Evolutionary conservation across 2,888 invertebrate genomes (phyloP).

Genomic region (Eristalis intricaria): DNA sequence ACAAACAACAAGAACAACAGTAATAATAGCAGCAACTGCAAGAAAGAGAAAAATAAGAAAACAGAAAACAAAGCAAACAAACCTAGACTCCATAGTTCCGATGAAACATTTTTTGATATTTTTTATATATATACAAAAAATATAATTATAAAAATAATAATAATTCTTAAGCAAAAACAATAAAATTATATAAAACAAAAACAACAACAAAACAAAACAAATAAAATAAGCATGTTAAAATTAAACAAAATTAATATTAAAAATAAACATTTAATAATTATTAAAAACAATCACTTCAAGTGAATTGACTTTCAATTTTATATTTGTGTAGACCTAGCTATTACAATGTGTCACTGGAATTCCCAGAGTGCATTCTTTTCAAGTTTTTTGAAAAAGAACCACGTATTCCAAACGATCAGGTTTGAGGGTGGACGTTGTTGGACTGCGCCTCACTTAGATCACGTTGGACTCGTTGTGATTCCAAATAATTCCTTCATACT

Average conservation of each 20-base stretch:
- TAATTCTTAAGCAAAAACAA: constrained; percentile 55
- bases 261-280: constrained; percentile 58
- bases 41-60: constrained; percentile 16
- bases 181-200: constrained; percentile 11
- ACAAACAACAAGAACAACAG: constrained; percentile 20
- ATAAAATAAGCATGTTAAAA: constrained; percentile 69
- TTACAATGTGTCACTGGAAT: background rate
- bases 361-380: background rate
- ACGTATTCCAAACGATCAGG: too few species aligned
- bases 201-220: constrained; percentile 32
- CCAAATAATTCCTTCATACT: too few species aligned
- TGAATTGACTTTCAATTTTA: background rate
- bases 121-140: constrained; percentile 75
- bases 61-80: constrained; percentile 25
- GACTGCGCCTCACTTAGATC: too few species aligned
- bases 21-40: constrained; percentile 17
- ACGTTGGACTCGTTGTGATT: too few species aligned
- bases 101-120: constrained; percentile 74
- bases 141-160: constrained; percentile 72
- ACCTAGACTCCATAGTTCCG: constrained; percentile 65
- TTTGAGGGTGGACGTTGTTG: too few species aligned
- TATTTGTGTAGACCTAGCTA: background rate
- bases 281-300: constrained; percentile 17
- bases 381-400: too few species aligned
- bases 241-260: constrained; percentile 65